Conservation (phyloP, 1,140 invertebrate species). For the Bactericera cockerelli region DNA sequence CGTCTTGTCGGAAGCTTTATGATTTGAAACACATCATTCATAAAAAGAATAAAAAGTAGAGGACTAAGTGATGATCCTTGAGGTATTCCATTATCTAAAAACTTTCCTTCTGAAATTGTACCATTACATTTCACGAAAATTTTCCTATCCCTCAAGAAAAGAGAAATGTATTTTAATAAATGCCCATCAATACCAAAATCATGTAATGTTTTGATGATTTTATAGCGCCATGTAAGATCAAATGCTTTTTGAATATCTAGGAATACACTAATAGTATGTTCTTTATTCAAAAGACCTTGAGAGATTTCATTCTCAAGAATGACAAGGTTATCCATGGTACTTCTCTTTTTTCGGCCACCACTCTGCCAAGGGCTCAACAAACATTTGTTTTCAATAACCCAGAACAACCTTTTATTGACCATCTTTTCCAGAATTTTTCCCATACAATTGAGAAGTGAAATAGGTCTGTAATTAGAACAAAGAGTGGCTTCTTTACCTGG, state of each 20-base stretch:
- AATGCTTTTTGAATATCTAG: background rate
- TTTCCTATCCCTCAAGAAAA: too few species aligned
- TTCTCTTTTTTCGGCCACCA: background rate
- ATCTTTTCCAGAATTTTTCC: conserved; percentile 2
- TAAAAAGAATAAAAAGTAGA: too few species aligned
- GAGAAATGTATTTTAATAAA: background rate
- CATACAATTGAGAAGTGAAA: background rate
- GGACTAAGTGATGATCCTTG: too few species aligned
- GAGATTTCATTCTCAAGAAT: background rate
- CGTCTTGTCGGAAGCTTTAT: too few species aligned
- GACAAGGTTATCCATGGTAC: background rate
- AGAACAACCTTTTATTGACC: background rate
- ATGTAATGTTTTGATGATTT: background rate
- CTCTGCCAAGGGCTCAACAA: background rate
- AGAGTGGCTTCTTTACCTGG: background rate
- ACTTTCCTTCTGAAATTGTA: too few species aligned
- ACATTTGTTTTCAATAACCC: background rate
- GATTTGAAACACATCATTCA: too few species aligned
- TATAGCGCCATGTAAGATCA: background rate
- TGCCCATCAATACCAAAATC: background rate
- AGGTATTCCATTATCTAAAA: too few species aligned
- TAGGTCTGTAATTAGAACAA: background rate
- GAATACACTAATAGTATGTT: background rate
- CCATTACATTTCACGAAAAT: too few species aligned
- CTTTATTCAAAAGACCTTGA: background rate